A percentile compares a stretch with the other conserved stretches of the same genome.
These are phyloP conservation scores for Heliconius hortense DNA, from an alignment of 2,888 invertebrate species.

Conservation along the genomic window DNA sequence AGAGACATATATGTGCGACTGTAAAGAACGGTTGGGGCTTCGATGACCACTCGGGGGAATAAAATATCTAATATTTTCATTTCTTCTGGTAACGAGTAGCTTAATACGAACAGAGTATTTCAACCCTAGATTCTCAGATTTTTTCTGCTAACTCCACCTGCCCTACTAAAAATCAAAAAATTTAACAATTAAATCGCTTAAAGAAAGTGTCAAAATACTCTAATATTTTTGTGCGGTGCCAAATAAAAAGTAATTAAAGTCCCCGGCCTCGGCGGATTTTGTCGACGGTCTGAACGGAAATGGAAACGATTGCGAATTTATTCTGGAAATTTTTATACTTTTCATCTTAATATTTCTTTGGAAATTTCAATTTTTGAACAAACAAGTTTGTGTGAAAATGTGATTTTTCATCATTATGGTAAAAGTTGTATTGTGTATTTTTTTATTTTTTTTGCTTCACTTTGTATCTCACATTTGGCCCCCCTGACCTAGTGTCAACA, in stretches of 20 bases:
- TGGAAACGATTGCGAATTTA: slow-evolving; percentile 47
- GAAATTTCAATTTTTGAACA: slow-evolving; percentile 4
- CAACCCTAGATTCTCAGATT: too few species aligned
- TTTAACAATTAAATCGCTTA: slow-evolving; percentile 41
- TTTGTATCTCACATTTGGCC: too few species aligned
- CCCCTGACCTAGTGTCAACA: too few species aligned
- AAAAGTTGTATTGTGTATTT: not conserved
- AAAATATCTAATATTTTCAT: too few species aligned
- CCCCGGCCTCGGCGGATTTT: slow-evolving; percentile 53
- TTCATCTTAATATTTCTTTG: slow-evolving; percentile 38
- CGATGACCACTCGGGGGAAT: too few species aligned
- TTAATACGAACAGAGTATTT: too few species aligned
- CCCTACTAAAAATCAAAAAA: slow-evolving; percentile 23
- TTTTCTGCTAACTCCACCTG: not conserved
- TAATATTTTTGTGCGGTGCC: slow-evolving; percentile 49
- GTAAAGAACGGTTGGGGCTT: too few species aligned
- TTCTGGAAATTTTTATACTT: slow-evolving; percentile 44
- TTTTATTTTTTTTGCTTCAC: too few species aligned
- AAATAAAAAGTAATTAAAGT: slow-evolving; percentile 72
- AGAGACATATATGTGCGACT: too few species aligned
- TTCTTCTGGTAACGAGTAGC: too few species aligned
- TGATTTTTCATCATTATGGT: not conserved
- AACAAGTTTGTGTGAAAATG: not conserved
- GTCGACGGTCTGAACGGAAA: slow-evolving; percentile 48
- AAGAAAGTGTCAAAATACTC: slow-evolving; percentile 48